Conservation (phyloP, 2,113 vertebrate species). For the Pelecanus crispus region DNA sequence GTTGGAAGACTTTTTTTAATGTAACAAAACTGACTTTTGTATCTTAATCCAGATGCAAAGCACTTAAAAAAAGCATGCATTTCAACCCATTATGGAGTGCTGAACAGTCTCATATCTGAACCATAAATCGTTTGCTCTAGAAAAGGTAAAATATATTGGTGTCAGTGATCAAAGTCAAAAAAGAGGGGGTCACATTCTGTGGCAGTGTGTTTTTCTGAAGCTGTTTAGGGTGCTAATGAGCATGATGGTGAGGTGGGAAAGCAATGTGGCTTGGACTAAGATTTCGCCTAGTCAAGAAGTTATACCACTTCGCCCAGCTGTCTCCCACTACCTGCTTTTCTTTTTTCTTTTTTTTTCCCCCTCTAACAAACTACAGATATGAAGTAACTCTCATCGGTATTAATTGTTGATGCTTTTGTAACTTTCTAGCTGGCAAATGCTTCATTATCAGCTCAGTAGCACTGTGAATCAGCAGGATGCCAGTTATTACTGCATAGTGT, state of each 20-base stretch:
- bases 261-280: not conserved
- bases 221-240: not conserved
- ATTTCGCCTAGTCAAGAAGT: not conserved
- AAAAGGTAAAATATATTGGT: not conserved
- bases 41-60: not conserved
- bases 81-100: not conserved
- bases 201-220: not conserved
- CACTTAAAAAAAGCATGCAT: not conserved
- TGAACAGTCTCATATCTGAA: not conserved
- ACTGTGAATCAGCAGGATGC: not conserved
- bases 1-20: not conserved
- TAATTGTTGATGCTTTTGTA: not conserved
- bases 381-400: not conserved
- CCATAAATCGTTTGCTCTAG: not conserved
- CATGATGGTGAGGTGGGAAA: not conserved
- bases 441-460: not conserved
- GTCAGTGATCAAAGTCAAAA: not conserved
- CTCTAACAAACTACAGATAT: not conserved
- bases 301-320: not conserved
- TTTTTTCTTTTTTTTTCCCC: accelerated
- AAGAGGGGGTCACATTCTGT: not conserved
- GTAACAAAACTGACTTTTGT: not conserved
- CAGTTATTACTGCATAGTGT: not conserved
- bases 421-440: not conserved
- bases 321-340: not conserved